These are phyloP conservation scores for Dicycla oo DNA, from an alignment of 2,888 invertebrate genomes.

Conservation along the genomic window DNA sequence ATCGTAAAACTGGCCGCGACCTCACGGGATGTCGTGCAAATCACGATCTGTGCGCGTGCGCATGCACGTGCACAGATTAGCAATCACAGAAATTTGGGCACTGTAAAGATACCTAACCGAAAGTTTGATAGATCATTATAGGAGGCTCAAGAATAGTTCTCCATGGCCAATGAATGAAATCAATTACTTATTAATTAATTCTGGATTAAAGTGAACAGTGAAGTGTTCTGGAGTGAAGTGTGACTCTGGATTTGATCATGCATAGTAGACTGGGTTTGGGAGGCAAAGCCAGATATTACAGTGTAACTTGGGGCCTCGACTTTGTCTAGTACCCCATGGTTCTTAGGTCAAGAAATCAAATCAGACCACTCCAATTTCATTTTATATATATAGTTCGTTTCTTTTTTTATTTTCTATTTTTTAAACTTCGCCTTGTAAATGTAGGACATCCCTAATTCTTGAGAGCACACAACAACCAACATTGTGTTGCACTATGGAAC, in stretches of 20 bases:
- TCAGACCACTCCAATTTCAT: neutral
- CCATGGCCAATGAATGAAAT: neutral
- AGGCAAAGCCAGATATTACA: neutral
- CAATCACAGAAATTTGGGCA: constrained; percentile 42
- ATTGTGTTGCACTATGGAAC: neutral
- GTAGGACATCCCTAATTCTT: neutral
- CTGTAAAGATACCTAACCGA: constrained; percentile 13
- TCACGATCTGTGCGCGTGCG: constrained; percentile 37
- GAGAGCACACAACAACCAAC: neutral
- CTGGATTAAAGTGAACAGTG: neutral
- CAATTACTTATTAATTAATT: neutral
- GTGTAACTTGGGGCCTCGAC: neutral
- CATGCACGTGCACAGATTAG: neutral
- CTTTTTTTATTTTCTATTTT: neutral
- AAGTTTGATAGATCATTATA: neutral
- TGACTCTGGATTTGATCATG: too few species aligned
- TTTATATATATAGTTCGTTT: neutral
- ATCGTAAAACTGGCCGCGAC: constrained; percentile 12
- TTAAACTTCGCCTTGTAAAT: neutral
- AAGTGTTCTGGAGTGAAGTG: too few species aligned
- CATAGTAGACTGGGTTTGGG: neutral
- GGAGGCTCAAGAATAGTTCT: neutral
- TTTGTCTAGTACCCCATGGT: neutral
- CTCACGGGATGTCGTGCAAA: constrained; percentile 30
- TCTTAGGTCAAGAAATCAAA: neutral